These are phyloP conservation scores for Campylorhamphus procurvoides DNA, from an alignment of 2,113 vertebrate genomes.

Conservation along the genomic window DNA sequence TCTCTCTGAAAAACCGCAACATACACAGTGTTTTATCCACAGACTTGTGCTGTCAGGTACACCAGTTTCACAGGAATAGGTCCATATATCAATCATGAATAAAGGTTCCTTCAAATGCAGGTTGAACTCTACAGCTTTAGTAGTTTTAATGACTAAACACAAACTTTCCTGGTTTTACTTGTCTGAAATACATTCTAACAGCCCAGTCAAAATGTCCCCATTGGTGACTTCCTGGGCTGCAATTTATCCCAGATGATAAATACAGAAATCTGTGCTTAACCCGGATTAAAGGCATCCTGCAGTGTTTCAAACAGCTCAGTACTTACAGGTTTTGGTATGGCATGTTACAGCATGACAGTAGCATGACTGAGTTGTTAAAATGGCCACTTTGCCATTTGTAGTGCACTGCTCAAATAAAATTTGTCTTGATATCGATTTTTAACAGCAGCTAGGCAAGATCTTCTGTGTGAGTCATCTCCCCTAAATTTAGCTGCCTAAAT, in stretches of 20 bases:
- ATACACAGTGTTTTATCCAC: not conserved
- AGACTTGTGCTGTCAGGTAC: not conserved
- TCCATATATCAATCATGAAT: not conserved
- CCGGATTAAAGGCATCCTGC: constrained; percentile 13
- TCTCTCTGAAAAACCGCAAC: not conserved
- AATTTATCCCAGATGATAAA: not conserved
- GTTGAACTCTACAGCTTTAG: not conserved
- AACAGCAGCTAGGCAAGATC: not conserved
- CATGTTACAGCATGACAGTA: not conserved
- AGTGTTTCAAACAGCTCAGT: not conserved
- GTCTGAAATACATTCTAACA: not conserved
- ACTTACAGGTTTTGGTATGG: not conserved
- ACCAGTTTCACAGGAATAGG: not conserved
- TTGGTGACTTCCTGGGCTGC: not conserved
- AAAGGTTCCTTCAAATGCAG: not conserved
- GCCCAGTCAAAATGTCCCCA: not conserved
- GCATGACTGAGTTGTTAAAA: not conserved
- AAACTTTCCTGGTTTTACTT: not conserved
- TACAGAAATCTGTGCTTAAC: not conserved
- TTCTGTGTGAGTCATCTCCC: constrained; percentile 15
- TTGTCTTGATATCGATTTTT: not conserved
- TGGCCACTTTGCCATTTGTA: not conserved
- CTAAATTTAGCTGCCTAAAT: constrained; percentile 43
- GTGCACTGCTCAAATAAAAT: not conserved
- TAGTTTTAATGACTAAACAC: not conserved